Evolutionary conservation across 2,113 vertebrate species (phyloP).

Genomic region (Jaculus jaculus): DNA sequence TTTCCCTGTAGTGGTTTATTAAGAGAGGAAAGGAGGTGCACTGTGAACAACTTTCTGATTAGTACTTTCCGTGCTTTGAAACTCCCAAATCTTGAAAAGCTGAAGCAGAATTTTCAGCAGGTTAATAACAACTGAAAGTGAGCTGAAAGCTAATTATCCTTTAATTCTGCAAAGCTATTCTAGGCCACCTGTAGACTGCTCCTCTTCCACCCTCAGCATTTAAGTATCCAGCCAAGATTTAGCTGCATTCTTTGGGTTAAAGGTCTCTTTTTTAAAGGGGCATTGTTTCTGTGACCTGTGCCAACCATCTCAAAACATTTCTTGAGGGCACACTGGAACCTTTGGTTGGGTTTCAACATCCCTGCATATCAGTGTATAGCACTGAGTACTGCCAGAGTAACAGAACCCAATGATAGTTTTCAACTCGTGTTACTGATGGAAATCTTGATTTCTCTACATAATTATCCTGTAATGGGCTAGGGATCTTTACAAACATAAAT

Average conservation of each 20-base stretch:
- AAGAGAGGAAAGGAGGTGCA: background rate
- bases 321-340: background rate
- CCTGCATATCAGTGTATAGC: background rate
- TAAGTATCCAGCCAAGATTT: background rate
- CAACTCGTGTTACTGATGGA: background rate
- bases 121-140: slow-evolving; percentile 35
- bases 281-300: background rate
- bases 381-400: background rate
- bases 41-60: slow-evolving; percentile 26
- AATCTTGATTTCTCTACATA: slow-evolving; percentile 30
- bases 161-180: slow-evolving; percentile 43
- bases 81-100: background rate
- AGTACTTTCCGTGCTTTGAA: slow-evolving; percentile 48
- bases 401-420: slow-evolving; percentile 1
- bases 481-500: slow-evolving; percentile 37
- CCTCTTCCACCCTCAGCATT: background rate
- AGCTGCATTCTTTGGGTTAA: slow-evolving; percentile 45
- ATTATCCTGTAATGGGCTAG: background rate
- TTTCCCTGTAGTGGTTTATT: slow-evolving; percentile 44
- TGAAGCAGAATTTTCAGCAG: background rate
- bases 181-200: background rate
- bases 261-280: background rate
- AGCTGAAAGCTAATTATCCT: slow-evolving; percentile 42
- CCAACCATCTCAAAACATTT: background rate
- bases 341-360: background rate